A percentile compares a stretch with the other conserved stretches of the same genome.
Evolutionary conservation across 2,888 invertebrate genomes (phyloP).

Genomic region (Megalurothrips usitatus): DNA sequence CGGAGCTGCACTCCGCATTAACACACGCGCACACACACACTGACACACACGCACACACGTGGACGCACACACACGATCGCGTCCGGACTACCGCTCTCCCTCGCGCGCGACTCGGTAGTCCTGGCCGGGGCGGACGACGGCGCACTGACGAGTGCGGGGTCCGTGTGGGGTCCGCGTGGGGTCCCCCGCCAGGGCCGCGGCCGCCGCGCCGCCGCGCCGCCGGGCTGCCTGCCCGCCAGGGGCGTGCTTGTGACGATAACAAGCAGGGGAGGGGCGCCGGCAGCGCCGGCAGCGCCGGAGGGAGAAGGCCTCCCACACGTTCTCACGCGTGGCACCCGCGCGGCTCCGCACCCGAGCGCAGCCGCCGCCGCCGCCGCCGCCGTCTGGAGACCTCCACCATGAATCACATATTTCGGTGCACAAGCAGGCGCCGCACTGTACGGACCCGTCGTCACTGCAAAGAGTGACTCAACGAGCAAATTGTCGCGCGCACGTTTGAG

Average conservation of each 20-base stretch:
- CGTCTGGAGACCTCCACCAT: background rate
- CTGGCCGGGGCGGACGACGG: background rate
- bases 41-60: background rate
- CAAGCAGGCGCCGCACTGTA: background rate
- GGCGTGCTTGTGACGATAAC: background rate
- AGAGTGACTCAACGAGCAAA: slow-evolving; percentile 12
- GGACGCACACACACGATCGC: background rate
- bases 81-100: background rate
- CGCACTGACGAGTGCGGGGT: slow-evolving; percentile 15
- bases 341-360: background rate
- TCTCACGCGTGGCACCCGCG: slow-evolving; percentile 2
- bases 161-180: background rate
- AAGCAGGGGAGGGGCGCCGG: background rate
- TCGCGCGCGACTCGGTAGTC: slow-evolving; percentile 2
- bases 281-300: background rate
- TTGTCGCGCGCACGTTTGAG: background rate
- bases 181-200: background rate
- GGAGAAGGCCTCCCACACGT: background rate
- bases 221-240: background rate
- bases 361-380: too few species aligned
- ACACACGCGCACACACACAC: background rate
- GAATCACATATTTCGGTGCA: slow-evolving; percentile 23
- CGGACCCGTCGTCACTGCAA: background rate
- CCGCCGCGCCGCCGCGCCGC: background rate
- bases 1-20: background rate